phyloP scores from a whole-genome alignment of 2,888 invertebrate species.

The Crematogaster levior region DNA sequence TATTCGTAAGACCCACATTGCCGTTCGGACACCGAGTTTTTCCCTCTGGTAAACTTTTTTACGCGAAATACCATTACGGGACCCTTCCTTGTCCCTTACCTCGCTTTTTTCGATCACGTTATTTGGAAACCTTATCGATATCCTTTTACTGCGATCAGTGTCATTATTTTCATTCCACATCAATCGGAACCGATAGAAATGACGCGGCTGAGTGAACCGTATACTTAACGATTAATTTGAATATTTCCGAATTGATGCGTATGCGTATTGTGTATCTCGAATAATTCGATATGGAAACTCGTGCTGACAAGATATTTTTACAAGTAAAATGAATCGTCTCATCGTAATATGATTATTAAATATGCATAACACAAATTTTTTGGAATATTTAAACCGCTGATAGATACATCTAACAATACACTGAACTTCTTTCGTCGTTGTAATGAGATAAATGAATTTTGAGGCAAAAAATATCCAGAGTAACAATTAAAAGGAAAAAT shows the following conservation, averaged over 20 bases:
- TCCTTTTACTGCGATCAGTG: no score
- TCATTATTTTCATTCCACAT: constrained; percentile 8
- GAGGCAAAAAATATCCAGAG: neutral
- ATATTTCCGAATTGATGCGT: neutral
- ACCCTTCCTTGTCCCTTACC: neutral
- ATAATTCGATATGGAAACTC: neutral
- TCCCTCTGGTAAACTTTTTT: neutral
- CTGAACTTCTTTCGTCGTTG: neutral
- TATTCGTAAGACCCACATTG: neutral
- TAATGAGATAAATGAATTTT: neutral
- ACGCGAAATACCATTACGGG: constrained; percentile 5
- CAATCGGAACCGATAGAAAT: neutral
- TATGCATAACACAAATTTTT: neutral
- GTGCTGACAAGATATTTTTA: neutral
- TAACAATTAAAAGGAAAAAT: neutral
- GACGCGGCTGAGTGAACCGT: neutral
- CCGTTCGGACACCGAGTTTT: neutral
- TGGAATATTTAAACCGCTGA: neutral
- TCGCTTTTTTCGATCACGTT: constrained; percentile 16
- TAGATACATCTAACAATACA: neutral
- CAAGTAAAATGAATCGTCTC: neutral
- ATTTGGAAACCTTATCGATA: neutral
- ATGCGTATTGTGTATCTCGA: neutral
- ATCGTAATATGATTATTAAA: constrained; percentile 16
- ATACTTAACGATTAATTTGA: neutral